Evolutionary conservation across 2,888 invertebrate species (phyloP).

Genomic region (Autographa gamma): DNA sequence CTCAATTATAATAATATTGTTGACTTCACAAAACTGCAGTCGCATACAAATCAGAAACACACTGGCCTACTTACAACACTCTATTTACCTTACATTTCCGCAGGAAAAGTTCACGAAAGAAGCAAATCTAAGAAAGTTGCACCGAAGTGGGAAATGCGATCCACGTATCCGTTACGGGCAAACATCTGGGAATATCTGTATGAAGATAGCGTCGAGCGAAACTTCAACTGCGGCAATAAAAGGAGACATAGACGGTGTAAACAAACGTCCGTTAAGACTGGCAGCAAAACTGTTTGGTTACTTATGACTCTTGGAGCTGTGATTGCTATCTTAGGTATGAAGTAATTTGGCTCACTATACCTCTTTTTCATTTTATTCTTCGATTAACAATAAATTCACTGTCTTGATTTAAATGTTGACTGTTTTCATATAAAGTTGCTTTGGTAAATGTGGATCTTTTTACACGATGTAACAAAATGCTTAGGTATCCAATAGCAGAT

Average conservation of each 20-base stretch:
- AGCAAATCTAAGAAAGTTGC: constrained; percentile 70
- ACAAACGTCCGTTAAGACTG: constrained; percentile 57
- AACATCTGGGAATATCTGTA: constrained; percentile 81
- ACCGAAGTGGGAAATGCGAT: constrained; percentile 74
- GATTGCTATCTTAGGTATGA: constrained; percentile 66
- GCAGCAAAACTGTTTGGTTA: constrained; percentile 63
- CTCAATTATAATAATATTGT: background rate
- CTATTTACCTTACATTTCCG: constrained; percentile 61
- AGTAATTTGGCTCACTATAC: background rate
- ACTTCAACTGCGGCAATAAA: constrained; percentile 65
- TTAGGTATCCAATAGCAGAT: background rate
- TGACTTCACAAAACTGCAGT: constrained; percentile 33
- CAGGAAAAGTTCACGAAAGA: constrained; percentile 76
- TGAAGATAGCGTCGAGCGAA: constrained; percentile 65
- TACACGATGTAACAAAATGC: background rate
- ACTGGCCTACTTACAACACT: constrained; percentile 66
- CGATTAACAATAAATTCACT: no score
- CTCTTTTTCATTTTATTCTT: no score
- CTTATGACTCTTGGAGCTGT: constrained; percentile 62
- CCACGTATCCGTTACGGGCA: constrained; percentile 75
- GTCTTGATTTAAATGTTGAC: no score
- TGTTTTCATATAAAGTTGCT: no score
- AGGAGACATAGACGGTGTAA: constrained; percentile 68
- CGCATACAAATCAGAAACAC: constrained; percentile 72
- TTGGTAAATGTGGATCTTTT: no score